Percentiles rank a stretch among this genome's conserved stretches.
These are phyloP conservation scores for Syrphus vitripennis DNA, from an alignment of 2,888 invertebrate genomes.

Conservation along the genomic window DNA sequence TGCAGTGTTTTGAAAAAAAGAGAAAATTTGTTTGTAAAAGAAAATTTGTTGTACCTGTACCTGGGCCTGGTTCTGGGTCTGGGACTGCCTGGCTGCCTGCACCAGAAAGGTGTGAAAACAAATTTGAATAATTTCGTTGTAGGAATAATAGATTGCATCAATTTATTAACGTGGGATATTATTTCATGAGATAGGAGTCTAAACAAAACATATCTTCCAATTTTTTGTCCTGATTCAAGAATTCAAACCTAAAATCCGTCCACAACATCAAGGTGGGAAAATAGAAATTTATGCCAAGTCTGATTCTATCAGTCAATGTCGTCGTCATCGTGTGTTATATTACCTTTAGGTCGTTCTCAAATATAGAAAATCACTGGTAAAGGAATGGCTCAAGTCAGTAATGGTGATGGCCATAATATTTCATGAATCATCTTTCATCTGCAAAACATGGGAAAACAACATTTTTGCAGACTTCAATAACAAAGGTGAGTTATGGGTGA, in stretches of 20 bases:
- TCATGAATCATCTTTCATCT: background rate
- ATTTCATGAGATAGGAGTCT: slow-evolving; percentile 4
- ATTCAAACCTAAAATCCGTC: background rate
- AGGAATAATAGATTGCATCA: slow-evolving; percentile 8
- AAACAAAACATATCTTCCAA: background rate
- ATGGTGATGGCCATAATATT: slow-evolving; percentile 9
- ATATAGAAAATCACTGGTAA: background rate
- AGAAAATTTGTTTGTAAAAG: background rate
- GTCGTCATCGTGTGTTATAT: background rate
- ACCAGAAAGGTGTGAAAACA: slow-evolving; percentile 2
- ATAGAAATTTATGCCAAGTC: background rate
- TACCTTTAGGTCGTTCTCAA: too few species aligned
- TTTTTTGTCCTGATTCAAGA: background rate
- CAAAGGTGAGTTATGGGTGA: background rate
- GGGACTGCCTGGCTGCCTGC: background rate
- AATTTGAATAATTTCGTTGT: slow-evolving; percentile 26
- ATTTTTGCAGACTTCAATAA: background rate
- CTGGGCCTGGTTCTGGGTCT: background rate
- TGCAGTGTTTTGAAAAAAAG: background rate
- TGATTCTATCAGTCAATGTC: slow-evolving; percentile 19
- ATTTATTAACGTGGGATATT: background rate
- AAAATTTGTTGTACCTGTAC: slow-evolving; percentile 11
- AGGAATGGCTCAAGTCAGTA: background rate
- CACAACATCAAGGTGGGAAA: background rate
- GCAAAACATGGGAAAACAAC: background rate